A percentile compares a stretch with the other conserved stretches of the same genome.
Conservation (phyloP, 2,888 invertebrate species). For the Sepiola atlantica region DNA sequence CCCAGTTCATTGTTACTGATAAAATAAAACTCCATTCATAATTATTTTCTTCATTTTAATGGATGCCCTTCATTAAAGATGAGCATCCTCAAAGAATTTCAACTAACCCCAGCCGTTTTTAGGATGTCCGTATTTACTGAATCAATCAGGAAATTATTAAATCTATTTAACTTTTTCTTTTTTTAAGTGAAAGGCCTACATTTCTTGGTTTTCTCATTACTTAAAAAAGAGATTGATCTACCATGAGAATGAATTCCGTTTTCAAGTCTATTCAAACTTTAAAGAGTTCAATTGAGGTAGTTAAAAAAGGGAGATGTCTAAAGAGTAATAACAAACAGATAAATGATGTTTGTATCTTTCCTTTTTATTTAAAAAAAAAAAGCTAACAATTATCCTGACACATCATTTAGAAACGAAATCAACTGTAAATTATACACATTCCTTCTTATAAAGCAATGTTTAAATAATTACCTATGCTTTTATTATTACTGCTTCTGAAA, state of each 20-base stretch:
- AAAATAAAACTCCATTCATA: not conserved
- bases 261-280: not conserved
- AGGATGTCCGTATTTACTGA: not conserved
- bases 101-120: not conserved
- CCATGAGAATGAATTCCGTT: not conserved
- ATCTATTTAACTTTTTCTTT: not conserved
- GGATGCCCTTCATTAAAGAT: not conserved
- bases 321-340: not conserved
- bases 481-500: not conserved
- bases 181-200: not conserved
- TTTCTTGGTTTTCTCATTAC: not conserved
- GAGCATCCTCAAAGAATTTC: not conserved
- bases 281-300: too few species aligned
- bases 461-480: not conserved
- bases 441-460: not conserved
- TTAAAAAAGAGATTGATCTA: not conserved
- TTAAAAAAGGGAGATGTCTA: too few species aligned
- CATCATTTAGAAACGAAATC: not conserved
- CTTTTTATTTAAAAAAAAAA: not conserved
- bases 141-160: not conserved
- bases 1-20: not conserved
- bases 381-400: too few species aligned
- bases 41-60: not conserved
- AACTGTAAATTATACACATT: not conserved
- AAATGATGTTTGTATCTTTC: not conserved